Evolutionary conservation across 2,888 invertebrate species (phyloP), one percentile per base, ranked within the genome.

Genomic region (Pardosa pseudoannulata): DNA sequence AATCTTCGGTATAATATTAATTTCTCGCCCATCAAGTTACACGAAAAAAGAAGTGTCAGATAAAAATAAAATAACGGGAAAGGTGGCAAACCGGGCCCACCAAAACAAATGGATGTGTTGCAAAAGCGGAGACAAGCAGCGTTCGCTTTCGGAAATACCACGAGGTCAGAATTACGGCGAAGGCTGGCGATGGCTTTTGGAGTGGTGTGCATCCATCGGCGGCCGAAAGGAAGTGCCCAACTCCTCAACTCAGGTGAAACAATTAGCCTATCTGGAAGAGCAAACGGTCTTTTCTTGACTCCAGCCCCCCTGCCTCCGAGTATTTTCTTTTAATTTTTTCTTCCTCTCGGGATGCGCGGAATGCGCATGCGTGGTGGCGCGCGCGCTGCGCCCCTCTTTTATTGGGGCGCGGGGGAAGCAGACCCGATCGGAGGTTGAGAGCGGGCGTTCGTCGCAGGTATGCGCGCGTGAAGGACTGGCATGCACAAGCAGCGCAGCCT

Each of bases 401-500:
- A 56, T 56, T 46, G 16, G 16, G 46, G 46, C 46, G 46, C 46
- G 46, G 46, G 46, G 46, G 46, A 46, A 46, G 46, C 56, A 56
- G 56, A 23, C 5, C 56, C 56, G 23, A 56, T 56, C 56, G n/a
- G 5, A 56, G 23, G 56, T 3, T 5, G 2, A 23, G 56, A 56
- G 23, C 56, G 23, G 23, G 56, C 3, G 56, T 19, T 23, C n/a
- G 56, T 56, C 19, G 56, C 56, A 56, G 56, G 11, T 23, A 11
- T 23, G n/a, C 19, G 19, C 19, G 19, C 19, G 1, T 2, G n/a
- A 56, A 23, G 56, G 23, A 23, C 56, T 46, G 56, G 56, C 56
- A 56, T 56, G 56, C 56, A 23, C n/a, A 56, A 56, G 19, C 56
- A 56, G 56, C 56, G 56, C 23, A 23, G 46, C 46, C 46, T 46